Base-by-base conservation (phyloP, 2,113 vertebrate species). In the Sminthopsis crassicaudata region DNA sequence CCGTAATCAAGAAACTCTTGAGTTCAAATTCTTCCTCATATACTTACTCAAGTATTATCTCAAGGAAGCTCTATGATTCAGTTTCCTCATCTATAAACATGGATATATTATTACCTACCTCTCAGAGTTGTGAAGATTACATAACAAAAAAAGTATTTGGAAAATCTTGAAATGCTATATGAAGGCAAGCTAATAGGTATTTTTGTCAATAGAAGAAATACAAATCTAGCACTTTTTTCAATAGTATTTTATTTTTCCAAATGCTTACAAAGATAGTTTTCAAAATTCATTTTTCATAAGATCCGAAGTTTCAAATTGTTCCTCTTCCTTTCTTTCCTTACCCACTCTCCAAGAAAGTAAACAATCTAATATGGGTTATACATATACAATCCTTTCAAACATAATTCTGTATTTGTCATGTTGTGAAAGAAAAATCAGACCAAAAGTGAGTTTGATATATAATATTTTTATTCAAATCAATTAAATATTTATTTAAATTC, bases 401-500 rank as follows among this genome's bases (percentile, higher is more conserved):
- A 51, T 51, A 51, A 51, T 11, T 51, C 50, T 9, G 1, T 51
- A 51, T 11, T 51, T 51, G 50, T 51, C 50, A 51, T 48, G 23
- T 50, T 48, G 25, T 46, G 42, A 50, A 90, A 27, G 50, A 51
- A 51, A 51, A 51, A 51, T 51, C 9, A 51, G 50, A 51, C 50
- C 6, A 51, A 51, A 51, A 51, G 50, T 51, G 50, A 51, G 67
- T 84, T 84, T 84, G 1, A 22, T 84, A 42, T 1, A 42, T 84
- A 22, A 0, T 48, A 48, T 90, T 90, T 27, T 11, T 50, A 90
- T 48, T 4, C 11, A 90, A 90, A 2, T 26, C 0, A 26, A 55
- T 89, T 26, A 67, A 90, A 36, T 60, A 55, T 50, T 91, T 52
- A 2, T 36, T 95, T 96, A 91, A 95, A 92, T 3, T 96, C 88